Evolutionary conservation across 2,888 invertebrate species (phyloP).

Genomic region (Agrochola litura): DNA sequence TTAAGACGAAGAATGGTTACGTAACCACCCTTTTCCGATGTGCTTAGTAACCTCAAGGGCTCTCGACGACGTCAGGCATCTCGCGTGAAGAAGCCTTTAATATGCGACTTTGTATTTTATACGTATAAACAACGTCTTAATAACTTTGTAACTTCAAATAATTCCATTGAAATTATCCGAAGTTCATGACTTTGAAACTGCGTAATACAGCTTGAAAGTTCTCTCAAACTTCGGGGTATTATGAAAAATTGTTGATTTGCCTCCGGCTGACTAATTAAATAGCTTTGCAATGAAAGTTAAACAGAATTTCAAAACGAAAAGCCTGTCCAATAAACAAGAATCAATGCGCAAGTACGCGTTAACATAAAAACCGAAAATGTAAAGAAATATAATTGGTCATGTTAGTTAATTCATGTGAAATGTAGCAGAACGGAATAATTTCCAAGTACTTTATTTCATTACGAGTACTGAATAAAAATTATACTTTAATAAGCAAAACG

Average conservation of each 20-base stretch:
- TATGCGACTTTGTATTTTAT: slow-evolving; percentile 69
- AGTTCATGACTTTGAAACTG: slow-evolving; percentile 25
- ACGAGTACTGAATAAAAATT: slow-evolving; percentile 52
- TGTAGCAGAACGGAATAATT: slow-evolving; percentile 35
- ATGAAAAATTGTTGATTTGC: slow-evolving; percentile 24
- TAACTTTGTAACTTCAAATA: slow-evolving; percentile 25
- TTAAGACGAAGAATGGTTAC: slow-evolving; percentile 53
- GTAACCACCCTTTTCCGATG: slow-evolving; percentile 69
- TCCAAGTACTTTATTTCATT: slow-evolving; percentile 42
- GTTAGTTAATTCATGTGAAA: slow-evolving; percentile 41
- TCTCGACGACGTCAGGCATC: slow-evolving; percentile 62
- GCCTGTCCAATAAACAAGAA: slow-evolving; percentile 20
- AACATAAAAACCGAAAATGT: slow-evolving; percentile 18
- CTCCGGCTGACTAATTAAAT: slow-evolving; percentile 13
- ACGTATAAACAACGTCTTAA: slow-evolving; percentile 49
- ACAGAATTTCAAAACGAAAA: slow-evolving; percentile 4
- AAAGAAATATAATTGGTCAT: slow-evolving; percentile 29
- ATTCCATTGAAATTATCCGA: slow-evolving; percentile 36
- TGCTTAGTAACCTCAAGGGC: slow-evolving; percentile 62
- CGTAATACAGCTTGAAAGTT: neutral
- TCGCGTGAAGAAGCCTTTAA: slow-evolving; percentile 72
- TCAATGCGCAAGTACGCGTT: slow-evolving; percentile 8
- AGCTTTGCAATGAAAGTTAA: neutral
- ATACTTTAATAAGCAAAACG: slow-evolving; percentile 50
- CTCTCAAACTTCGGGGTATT: slow-evolving; percentile 12